Evolutionary conservation across 2,888 invertebrate genomes (phyloP).

Genomic region (Drosophila barbarae): DNA sequence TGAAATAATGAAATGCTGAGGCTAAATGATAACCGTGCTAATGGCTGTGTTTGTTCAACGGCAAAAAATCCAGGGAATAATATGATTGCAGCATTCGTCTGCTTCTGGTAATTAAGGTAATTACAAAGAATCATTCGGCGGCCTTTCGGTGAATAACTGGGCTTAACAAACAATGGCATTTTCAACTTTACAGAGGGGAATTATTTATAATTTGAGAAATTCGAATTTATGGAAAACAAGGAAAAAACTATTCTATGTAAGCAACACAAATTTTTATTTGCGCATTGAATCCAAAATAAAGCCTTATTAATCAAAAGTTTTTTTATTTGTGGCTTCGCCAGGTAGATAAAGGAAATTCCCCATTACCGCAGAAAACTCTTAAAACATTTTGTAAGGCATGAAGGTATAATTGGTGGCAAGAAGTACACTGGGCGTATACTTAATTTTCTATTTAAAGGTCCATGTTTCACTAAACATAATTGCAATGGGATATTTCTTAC

Average conservation of each 20-base stretch:
- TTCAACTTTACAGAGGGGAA: not conserved
- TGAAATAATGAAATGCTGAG: slow-evolving; percentile 21
- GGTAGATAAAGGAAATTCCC: slow-evolving; percentile 26
- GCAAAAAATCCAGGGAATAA: not conserved
- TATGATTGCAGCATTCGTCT: slow-evolving; percentile 11
- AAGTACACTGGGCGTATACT: slow-evolving; percentile 53
- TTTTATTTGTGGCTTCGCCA: slow-evolving; percentile 1
- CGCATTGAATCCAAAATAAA: slow-evolving; percentile 8
- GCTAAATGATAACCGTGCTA: slow-evolving; percentile 29
- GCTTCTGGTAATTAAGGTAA: not conserved
- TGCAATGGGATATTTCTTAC: not conserved
- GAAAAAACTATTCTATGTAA: too few relatives aligned
- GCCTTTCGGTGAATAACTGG: too few relatives aligned
- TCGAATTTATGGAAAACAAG: too few relatives aligned
- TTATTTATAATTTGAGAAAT: not conserved
- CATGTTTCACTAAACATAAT: not conserved
- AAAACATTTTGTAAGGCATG: slow-evolving; percentile 54
- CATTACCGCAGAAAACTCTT: slow-evolving; percentile 57
- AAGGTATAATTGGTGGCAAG: slow-evolving; percentile 49
- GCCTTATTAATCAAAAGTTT: slow-evolving; percentile 19
- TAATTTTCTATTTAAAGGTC: slow-evolving; percentile 26
- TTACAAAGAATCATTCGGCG: not conserved
- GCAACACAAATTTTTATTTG: not conserved
- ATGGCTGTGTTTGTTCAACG: slow-evolving; percentile 21
- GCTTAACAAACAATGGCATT: too few relatives aligned